phyloP scores from a whole-genome alignment of 2,888 invertebrate species.

The Mongoloraphidia duomilia region DNA sequence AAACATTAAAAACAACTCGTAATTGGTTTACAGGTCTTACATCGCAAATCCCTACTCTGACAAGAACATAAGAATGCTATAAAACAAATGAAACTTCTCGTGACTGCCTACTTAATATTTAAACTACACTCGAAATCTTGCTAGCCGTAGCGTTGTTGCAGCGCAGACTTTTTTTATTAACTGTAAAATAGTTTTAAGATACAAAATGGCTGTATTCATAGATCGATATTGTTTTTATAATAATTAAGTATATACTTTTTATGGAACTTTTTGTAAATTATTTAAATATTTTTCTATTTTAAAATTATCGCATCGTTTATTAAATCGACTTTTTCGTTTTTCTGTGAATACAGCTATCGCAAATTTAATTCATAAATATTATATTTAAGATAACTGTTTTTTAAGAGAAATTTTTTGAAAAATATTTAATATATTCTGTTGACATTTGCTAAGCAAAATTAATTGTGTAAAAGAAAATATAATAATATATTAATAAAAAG shows the following conservation, averaged over 20 bases:
- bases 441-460: conserved; percentile 12
- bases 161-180: conserved; percentile 13
- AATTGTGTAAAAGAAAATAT: conserved; percentile 6
- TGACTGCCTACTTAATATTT: conserved; percentile 11
- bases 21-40: conserved; percentile 38
- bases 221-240: neutral
- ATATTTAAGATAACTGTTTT: conserved; percentile 5
- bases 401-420: conserved; percentile 10
- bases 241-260: too few species aligned
- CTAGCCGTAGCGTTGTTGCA: conserved; percentile 7
- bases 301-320: too few species aligned
- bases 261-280: too few species aligned
- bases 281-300: too few species aligned
- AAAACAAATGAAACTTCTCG: conserved; percentile 7
- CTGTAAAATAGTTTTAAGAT: conserved; percentile 5
- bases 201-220: conserved; percentile 1
- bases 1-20: too few species aligned
- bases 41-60: conserved; percentile 50
- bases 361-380: conserved; percentile 7
- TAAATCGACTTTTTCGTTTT: neutral
- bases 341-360: neutral
- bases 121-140: conserved; percentile 5
- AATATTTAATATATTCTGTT: conserved; percentile 9
- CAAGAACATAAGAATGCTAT: conserved; percentile 45
- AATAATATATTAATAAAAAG: too few species aligned